Evolutionary conservation across 1,140 invertebrate genomes (phyloP), one percentile per base, ranked within the genome.

Genomic region (Agrypnia vestita): DNA sequence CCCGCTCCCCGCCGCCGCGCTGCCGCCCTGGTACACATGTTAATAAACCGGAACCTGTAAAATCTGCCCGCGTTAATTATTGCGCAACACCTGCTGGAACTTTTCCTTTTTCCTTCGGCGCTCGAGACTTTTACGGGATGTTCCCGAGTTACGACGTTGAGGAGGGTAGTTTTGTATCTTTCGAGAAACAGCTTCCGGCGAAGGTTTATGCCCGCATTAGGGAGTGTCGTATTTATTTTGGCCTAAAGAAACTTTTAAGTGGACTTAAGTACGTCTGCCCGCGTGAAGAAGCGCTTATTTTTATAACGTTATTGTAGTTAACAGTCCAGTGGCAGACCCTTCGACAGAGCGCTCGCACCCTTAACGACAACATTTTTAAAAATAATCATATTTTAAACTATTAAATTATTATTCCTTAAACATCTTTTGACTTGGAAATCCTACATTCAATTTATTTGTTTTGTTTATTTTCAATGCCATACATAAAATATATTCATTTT

Each of bases 11-110:
- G 9, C 9, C n/a, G 0, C 17, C 46, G 15, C 15, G 17, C 19
- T 4, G 13, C 17, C n/a, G 6, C 71, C 21, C 71, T 21, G 67
- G n/a, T 69, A 73, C 61, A 69, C 62, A 78, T 78, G 61, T 78
- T 78, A 78, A 78, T 78, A 78, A 51, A 69, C 61, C 76, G 56
- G 19, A 10, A 35, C 25, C 44, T n/a, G 53, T 67, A 55, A 76
- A 73, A 78, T 69, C 46, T 55, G 17, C 47, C 51, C 21, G 59
- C 19, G 76, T 78, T 78, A 78, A 78, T 78, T 78, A 78, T 78
- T 49, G 46, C 61, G 76, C 12, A 25, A 49, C 56, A 78, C 76
- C 61, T 78, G 76, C 47, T 67, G 17, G 11, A 67, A 76, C 46
- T 64, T 62, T 56, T 67, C 49, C 13, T 69, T 78, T 78, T 78